A percentile compares a stretch with the other conserved stretches of the same genome.
These are phyloP conservation scores for Chlorodrepanis virens DNA, from an alignment of 2,113 vertebrate genomes.

Conservation along the genomic window DNA sequence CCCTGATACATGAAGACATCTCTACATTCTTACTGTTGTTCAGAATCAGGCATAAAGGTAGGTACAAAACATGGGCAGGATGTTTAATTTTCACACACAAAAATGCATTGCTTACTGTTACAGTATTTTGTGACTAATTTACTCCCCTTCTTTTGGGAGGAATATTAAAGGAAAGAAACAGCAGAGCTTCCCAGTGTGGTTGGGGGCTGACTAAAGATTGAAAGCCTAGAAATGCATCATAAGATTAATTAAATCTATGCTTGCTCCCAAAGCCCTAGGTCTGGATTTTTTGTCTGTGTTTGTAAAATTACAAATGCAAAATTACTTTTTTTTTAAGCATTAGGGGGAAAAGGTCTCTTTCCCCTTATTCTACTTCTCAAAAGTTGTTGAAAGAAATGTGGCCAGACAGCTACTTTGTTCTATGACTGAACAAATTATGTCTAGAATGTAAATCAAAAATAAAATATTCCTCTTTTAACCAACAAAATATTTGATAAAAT, in stretches of 20 bases:
- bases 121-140: not conserved
- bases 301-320: not conserved
- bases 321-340: not conserved
- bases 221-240: not conserved
- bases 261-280: not conserved
- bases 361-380: not conserved
- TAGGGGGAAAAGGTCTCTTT: fast-evolving
- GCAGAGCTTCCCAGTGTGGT: not conserved
- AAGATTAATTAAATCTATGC: not conserved
- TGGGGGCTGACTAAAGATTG: not conserved
- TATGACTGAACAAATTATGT: not conserved
- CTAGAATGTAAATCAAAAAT: not conserved
- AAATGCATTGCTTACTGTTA: not conserved
- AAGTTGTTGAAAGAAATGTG: not conserved
- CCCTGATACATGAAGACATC: not conserved
- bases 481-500: not conserved
- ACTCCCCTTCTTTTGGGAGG: not conserved
- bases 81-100: not conserved
- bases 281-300: not conserved
- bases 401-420: not conserved
- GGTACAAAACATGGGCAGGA: not conserved
- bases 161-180: not conserved
- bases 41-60: not conserved
- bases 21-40: fast-evolving
- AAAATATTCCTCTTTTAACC: not conserved